Percentiles rank a stretch among this genome's conserved stretches.
phyloP scores from a whole-genome alignment of 2,113 vertebrate species.

The Galemys pyrenaicus region DNA sequence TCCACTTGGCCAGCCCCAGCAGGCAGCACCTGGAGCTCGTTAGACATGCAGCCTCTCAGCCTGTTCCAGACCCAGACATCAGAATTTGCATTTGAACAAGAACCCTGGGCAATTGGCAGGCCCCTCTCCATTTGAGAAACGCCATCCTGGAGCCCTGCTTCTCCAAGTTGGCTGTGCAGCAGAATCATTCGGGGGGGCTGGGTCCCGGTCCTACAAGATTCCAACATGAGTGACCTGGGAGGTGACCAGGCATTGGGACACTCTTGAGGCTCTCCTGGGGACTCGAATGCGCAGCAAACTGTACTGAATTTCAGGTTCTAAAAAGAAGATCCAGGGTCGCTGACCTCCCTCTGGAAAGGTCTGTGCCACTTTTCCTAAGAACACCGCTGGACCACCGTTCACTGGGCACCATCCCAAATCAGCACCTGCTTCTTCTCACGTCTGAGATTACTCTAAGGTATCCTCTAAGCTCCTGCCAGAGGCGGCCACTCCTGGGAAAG shows the following conservation, averaged over 20 bases:
- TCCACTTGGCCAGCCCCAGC: no score
- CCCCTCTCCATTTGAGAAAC: not conserved
- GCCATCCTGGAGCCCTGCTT: not conserved
- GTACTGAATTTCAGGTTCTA: not conserved
- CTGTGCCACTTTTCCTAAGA: not conserved
- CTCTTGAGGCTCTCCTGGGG: not conserved
- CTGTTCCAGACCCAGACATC: not conserved
- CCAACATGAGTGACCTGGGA: not conserved
- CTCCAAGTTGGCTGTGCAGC: not conserved
- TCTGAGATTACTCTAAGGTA: accelerated
- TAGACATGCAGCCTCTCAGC: not conserved
- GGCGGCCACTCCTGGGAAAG: not conserved
- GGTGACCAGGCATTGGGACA: not conserved
- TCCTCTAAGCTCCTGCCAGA: not conserved
- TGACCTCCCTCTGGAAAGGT: not conserved
- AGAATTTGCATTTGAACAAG: not conserved
- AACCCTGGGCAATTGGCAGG: not conserved
- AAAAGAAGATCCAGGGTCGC: not conserved
- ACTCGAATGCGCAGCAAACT: not conserved
- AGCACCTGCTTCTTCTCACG: not conserved
- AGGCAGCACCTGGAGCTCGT: not conserved
- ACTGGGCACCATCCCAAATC: not conserved
- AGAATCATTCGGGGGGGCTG: not conserved
- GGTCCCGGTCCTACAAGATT: not conserved
- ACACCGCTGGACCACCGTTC: not conserved